These are phyloP conservation scores for Mayetiola destructor DNA, from an alignment of 2,888 invertebrate species.

Conservation along the genomic window DNA sequence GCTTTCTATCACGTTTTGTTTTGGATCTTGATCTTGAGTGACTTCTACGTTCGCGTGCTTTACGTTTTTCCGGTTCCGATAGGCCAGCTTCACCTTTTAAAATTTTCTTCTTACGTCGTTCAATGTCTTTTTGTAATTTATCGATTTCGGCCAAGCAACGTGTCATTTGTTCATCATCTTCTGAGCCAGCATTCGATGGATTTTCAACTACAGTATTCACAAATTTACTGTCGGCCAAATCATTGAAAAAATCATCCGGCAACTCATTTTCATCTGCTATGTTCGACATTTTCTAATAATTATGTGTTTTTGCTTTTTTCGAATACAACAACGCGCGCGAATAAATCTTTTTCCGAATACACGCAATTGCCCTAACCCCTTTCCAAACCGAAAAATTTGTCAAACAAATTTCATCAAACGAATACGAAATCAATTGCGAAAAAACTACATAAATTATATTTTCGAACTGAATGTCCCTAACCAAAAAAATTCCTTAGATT, in stretches of 20 bases:
- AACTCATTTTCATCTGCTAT: slow-evolving; percentile 6
- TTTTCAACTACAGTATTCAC: slow-evolving; percentile 14
- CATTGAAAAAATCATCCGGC: slow-evolving; percentile 17
- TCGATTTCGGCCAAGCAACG: slow-evolving; percentile 1
- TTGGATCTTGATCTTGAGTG: background rate
- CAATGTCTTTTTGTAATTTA: slow-evolving; percentile 6
- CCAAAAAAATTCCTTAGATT: too few species aligned
- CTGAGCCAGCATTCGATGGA: background rate
- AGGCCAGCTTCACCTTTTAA: background rate
- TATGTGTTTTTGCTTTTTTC: too few species aligned
- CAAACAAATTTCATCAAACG: too few species aligned
- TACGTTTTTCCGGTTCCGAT: background rate
- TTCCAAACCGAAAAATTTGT: too few species aligned
- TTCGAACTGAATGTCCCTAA: too few species aligned
- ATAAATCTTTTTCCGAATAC: too few species aligned
- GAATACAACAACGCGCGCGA: too few species aligned
- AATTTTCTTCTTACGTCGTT: slow-evolving; percentile 9
- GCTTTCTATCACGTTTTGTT: background rate
- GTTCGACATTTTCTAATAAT: too few species aligned
- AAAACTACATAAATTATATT: too few species aligned
- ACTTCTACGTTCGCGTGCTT: background rate
- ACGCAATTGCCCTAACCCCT: too few species aligned
- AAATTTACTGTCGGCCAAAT: slow-evolving; percentile 14
- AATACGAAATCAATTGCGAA: too few species aligned
- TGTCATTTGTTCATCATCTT: background rate